Conservation (phyloP, 2,797 vertebrate genomes). For the Arrhamphus sclerolepis region DNA sequence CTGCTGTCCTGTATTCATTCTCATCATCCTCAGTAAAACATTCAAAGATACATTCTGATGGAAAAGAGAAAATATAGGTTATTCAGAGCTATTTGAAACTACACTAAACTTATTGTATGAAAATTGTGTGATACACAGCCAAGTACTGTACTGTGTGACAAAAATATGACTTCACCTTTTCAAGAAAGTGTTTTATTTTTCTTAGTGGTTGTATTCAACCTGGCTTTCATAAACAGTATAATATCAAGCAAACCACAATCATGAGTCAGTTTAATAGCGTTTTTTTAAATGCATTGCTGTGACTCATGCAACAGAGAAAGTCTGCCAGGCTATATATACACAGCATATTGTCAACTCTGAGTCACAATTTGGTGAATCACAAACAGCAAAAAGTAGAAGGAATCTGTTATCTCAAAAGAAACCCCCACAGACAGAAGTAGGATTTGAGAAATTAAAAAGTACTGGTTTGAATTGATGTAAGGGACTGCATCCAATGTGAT, state of each 20-base stretch:
- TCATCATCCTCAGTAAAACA: too few relatives aligned
- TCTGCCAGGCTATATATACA: slow-evolving; percentile 12
- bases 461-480: neutral
- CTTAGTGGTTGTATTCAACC: too few relatives aligned
- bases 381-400: slow-evolving; percentile 14
- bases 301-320: slow-evolving; percentile 53
- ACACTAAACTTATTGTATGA: too few relatives aligned
- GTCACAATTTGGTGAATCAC: slow-evolving; percentile 41
- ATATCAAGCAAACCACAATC: slow-evolving; percentile 3
- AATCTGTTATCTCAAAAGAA: too few relatives aligned
- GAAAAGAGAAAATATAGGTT: too few relatives aligned
- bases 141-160: too few relatives aligned
- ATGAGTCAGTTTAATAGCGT: slow-evolving; percentile 15
- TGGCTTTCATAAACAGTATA: neutral
- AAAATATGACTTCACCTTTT: too few relatives aligned
- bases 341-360: slow-evolving; percentile 37
- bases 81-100: too few relatives aligned
- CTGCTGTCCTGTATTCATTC: too few relatives aligned
- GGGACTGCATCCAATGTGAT: too few relatives aligned
- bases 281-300: slow-evolving; percentile 28
- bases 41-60: too few relatives aligned
- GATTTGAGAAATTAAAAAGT: slow-evolving; percentile 3
- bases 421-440: neutral
- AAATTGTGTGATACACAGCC: too few relatives aligned
- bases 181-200: neutral